Percentiles rank a stretch among this genome's conserved stretches.
These are phyloP conservation scores for Athene cunicularia DNA, from an alignment of 2,113 vertebrate genomes.

Conservation along the genomic window DNA sequence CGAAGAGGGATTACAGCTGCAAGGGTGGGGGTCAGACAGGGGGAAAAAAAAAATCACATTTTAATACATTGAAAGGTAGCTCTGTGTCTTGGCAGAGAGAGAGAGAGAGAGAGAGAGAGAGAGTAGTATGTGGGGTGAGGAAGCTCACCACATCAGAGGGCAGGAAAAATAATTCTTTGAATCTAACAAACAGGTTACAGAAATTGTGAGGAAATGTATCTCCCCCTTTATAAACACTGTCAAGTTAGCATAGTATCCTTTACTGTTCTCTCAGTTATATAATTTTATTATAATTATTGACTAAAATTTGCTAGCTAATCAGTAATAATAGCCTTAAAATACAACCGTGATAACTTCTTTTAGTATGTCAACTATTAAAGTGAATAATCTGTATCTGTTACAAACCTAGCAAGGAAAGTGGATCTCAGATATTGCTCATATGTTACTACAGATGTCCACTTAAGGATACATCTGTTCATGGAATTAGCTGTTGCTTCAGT, in stretches of 20 bases:
- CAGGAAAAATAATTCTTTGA: neutral
- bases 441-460: neutral
- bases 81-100: too few relatives aligned
- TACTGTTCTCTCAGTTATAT: neutral
- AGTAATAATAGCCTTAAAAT: neutral
- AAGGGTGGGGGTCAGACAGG: rapidly evolving
- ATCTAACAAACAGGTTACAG: neutral
- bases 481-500: neutral
- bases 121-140: rapidly evolving
- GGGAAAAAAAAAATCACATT: neutral
- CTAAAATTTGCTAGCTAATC: neutral
- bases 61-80: neutral
- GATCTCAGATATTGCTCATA: neutral
- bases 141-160: neutral
- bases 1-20: neutral
- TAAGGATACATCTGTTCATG: neutral
- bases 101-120: too few relatives aligned
- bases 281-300: neutral
- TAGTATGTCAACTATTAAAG: neutral
- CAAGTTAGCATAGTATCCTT: neutral
- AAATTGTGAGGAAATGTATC: neutral
- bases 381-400: neutral
- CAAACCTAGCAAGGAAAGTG: neutral
- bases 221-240: neutral
- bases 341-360: neutral